Evolutionary conservation across 2,888 invertebrate genomes (phyloP).

Genomic region (Eucriotettix oculatus): DNA sequence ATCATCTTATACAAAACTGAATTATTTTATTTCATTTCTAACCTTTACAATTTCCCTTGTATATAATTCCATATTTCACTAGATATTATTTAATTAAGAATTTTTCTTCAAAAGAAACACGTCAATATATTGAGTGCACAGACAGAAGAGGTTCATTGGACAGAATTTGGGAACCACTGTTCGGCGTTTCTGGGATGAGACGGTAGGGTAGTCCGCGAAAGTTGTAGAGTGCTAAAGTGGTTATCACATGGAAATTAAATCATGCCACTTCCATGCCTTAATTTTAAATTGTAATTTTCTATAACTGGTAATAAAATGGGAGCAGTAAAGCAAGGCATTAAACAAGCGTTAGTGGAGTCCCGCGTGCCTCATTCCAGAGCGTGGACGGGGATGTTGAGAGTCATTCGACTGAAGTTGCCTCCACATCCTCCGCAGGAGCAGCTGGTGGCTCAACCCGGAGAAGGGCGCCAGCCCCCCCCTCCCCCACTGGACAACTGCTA

Average conservation of each 20-base stretch:
- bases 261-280: too few relatives aligned
- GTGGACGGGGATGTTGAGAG: slow-evolving; percentile 15
- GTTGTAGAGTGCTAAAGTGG: too few relatives aligned
- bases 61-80: too few relatives aligned
- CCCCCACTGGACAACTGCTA: slow-evolving; percentile 12
- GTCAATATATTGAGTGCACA: too few relatives aligned
- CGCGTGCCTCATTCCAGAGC: slow-evolving; percentile 14
- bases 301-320: neutral
- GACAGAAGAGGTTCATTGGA: too few relatives aligned
- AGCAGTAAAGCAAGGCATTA: slow-evolving; percentile 1
- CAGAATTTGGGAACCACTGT: too few relatives aligned
- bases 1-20: too few relatives aligned
- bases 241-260: too few relatives aligned
- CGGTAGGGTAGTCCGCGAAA: neutral
- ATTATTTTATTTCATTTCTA: too few relatives aligned
- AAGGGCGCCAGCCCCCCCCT: slow-evolving; percentile 11
- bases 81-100: too few relatives aligned
- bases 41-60: too few relatives aligned
- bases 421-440: slow-evolving; percentile 14
- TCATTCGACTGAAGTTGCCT: slow-evolving; percentile 12
- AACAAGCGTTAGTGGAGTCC: slow-evolving; percentile 9
- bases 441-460: slow-evolving; percentile 9
- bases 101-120: too few relatives aligned
- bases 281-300: neutral
- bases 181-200: neutral